Conservation (phyloP, 2,113 vertebrate genomes). For the Fulmarus glacialis region DNA sequence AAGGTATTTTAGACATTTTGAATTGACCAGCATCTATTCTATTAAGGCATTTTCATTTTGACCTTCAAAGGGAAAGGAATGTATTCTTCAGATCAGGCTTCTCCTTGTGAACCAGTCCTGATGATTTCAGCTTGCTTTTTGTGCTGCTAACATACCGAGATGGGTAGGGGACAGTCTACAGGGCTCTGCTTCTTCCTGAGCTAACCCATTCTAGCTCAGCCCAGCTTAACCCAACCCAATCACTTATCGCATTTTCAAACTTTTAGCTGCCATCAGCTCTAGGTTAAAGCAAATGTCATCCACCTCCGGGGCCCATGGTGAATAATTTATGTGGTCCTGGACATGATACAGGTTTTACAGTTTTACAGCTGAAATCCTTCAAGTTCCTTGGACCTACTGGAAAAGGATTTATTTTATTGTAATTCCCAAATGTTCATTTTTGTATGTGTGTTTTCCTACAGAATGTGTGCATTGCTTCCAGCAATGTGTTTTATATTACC, state of each 20-base stretch:
- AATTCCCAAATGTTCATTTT: slow-evolving; percentile 72
- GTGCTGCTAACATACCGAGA: neutral
- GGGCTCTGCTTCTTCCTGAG: neutral
- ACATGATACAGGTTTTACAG: slow-evolving; percentile 71
- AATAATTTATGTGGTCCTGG: slow-evolving; percentile 71
- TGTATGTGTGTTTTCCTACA: slow-evolving; percentile 61
- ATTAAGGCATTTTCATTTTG: neutral
- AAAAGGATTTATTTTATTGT: slow-evolving; percentile 75
- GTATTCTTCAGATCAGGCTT: neutral
- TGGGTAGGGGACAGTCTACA: neutral
- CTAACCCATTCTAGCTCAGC: neutral
- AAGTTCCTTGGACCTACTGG: slow-evolving; percentile 69
- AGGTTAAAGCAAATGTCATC: slow-evolving; percentile 67
- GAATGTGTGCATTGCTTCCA: slow-evolving; percentile 65
- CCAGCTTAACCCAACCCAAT: neutral
- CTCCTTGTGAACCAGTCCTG: neutral
- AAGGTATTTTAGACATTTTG: neutral
- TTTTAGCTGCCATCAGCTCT: slow-evolving; percentile 49
- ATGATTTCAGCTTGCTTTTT: neutral
- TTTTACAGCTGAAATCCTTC: slow-evolving; percentile 76
- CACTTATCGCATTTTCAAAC: slow-evolving; percentile 35
- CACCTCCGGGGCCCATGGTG: slow-evolving; percentile 38
- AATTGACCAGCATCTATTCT: neutral
- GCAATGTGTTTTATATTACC: slow-evolving; percentile 80
- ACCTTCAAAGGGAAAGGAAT: neutral